phyloP scores from a whole-genome alignment of 2,797 vertebrate species.

The Notolepis coatsorum region DNA sequence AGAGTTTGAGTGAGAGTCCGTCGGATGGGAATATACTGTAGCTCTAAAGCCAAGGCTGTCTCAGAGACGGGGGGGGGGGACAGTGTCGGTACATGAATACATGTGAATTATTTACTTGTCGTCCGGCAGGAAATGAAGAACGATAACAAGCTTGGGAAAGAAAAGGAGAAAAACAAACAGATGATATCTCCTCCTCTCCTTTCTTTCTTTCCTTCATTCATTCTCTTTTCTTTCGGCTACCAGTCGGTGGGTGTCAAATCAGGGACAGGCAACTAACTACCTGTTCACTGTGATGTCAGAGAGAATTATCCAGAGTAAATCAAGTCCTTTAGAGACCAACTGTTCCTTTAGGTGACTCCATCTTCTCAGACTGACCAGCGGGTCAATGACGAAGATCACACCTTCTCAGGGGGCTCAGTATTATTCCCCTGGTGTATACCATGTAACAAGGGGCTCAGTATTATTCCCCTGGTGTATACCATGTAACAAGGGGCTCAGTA shows the following conservation, averaged over 20 bases:
- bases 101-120: slow-evolving; percentile 78
- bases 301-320: slow-evolving; percentile 17
- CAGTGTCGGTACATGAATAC: slow-evolving; percentile 69
- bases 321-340: not conserved
- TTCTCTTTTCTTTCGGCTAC: slow-evolving; percentile 32
- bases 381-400: not conserved
- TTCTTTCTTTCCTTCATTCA: slow-evolving; percentile 39
- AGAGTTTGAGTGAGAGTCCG: too few species aligned
- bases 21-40: too few species aligned
- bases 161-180: slow-evolving; percentile 78
- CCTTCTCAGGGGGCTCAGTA: not conserved
- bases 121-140: slow-evolving; percentile 78
- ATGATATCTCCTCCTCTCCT: slow-evolving; percentile 55
- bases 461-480: too few species aligned
- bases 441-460: too few species aligned
- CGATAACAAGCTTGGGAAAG: slow-evolving; percentile 81
- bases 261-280: not conserved
- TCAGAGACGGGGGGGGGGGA: slow-evolving; percentile 39
- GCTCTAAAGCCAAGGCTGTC: too few species aligned
- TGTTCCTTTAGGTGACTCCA: not conserved
- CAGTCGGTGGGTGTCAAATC: slow-evolving; percentile 14
- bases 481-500: too few species aligned
- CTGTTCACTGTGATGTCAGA: not conserved
- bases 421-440: not conserved
- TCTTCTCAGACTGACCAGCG: not conserved